Evolutionary conservation across 2,113 vertebrate genomes (phyloP).

Genomic region (Anolis sagrei): DNA sequence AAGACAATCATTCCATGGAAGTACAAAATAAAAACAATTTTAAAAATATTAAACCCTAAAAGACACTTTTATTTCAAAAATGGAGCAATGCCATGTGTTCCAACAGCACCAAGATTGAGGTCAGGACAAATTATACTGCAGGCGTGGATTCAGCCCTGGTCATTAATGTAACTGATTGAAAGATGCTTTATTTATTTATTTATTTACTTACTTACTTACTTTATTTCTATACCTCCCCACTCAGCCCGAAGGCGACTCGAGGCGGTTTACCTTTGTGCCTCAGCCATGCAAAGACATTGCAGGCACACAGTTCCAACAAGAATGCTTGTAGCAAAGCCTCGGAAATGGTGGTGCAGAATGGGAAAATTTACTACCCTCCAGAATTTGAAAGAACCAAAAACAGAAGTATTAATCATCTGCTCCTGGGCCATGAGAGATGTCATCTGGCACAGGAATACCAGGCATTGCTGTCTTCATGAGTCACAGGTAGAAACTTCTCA

Average conservation of each 20-base stretch:
- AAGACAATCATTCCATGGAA: no score
- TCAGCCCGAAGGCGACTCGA: no score
- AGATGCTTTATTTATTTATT: no score
- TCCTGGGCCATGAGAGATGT: background rate
- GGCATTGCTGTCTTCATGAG: conserved; percentile 10
- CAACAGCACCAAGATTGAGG: no score
- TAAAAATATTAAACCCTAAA: no score
- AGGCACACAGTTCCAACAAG: background rate
- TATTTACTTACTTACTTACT: no score
- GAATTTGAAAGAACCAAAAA: conserved; percentile 6
- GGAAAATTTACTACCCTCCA: background rate
- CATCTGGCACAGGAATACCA: conserved; percentile 2
- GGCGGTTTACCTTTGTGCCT: background rate
- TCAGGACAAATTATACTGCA: no score
- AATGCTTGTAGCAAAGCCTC: background rate
- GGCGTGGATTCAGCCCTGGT: no score
- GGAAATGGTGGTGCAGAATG: conserved; percentile 4
- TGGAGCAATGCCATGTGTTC: no score
- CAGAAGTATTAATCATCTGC: conserved; percentile 19
- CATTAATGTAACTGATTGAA: background rate
- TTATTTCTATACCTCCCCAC: no score
- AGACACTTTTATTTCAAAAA: no score
- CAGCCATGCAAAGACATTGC: background rate
- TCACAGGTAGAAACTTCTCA: conserved; percentile 18
- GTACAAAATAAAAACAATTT: no score